Conservation (phyloP, 2,888 invertebrate species). For the Acanthococcus lagerstroemiae region DNA sequence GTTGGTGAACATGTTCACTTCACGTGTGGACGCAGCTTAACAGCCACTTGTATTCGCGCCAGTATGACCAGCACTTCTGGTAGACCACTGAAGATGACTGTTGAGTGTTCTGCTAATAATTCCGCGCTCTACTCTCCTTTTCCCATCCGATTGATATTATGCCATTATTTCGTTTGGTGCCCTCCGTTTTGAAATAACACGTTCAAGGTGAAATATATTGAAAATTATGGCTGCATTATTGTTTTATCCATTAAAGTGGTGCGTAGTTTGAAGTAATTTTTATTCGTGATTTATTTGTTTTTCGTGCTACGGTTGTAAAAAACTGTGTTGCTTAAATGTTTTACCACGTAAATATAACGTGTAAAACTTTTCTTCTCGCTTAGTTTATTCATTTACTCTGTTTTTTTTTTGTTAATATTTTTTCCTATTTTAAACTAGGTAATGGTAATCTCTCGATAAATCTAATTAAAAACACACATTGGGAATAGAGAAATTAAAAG, state of each 20-base stretch:
- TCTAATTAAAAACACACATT: too few relatives aligned
- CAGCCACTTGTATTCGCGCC: too few relatives aligned
- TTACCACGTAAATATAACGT: too few relatives aligned
- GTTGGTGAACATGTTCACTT: too few relatives aligned
- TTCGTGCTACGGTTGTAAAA: constrained; percentile 26
- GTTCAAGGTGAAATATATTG: constrained; percentile 23
- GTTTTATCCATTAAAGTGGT: constrained; percentile 27
- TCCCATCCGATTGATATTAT: too few relatives aligned
- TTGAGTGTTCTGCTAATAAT: too few relatives aligned
- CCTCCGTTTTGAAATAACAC: constrained; percentile 10
- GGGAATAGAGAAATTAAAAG: not conserved
- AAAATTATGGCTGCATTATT: constrained; percentile 27
- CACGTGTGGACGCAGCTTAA: too few relatives aligned
- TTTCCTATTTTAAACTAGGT: not conserved
- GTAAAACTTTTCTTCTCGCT: not conserved
- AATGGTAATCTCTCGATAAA: not conserved
- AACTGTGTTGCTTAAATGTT: too few relatives aligned
- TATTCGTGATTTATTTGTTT: constrained; percentile 24
- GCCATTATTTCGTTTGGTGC: too few relatives aligned
- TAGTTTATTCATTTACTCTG: not conserved
- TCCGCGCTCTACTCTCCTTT: too few relatives aligned
- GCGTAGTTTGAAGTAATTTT: constrained; percentile 23
- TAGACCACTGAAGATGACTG: too few relatives aligned
- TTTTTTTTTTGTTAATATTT: not conserved
- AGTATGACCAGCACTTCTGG: too few relatives aligned